phyloP scores from a whole-genome alignment of 2,888 invertebrate genomes.

The Spodoptera littoralis region DNA sequence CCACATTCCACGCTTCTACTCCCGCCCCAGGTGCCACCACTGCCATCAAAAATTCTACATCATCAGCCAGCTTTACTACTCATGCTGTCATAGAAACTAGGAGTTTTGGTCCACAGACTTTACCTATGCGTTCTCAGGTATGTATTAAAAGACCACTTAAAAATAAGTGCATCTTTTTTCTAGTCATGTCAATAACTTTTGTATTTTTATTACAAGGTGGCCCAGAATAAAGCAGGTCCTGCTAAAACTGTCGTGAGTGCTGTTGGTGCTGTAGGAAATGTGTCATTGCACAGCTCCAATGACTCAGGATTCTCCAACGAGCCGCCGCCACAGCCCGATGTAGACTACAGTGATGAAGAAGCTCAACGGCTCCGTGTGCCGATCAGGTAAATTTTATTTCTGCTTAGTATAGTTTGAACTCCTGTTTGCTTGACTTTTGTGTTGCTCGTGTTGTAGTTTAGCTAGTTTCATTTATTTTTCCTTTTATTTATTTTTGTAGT shows the following conservation, averaged over 20 bases:
- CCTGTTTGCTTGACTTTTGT: conserved; percentile 63
- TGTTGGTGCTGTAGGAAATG: conserved; percentile 90
- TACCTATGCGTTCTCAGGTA: conserved; percentile 86
- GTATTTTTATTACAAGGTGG: conserved; percentile 63
- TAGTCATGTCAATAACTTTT: neutral
- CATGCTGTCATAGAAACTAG: conserved; percentile 85
- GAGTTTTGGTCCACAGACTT: conserved; percentile 85
- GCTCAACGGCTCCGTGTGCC: conserved; percentile 90
- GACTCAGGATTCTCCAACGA: conserved; percentile 98
- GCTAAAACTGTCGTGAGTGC: conserved; percentile 84
- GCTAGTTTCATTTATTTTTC: conserved; percentile 66
- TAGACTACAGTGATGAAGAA: conserved; percentile 97
- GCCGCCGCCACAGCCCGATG: conserved; percentile 95
- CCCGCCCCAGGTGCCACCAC: conserved; percentile 74
- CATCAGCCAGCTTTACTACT: conserved; percentile 89
- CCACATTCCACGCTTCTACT: conserved; percentile 86
- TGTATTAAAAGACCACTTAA: neutral
- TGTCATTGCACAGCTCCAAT: conserved; percentile 96
- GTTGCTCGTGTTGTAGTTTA: conserved; percentile 65
- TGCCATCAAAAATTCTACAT: conserved; percentile 88
- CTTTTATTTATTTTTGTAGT: conserved; percentile 78
- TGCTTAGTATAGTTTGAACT: conserved; percentile 11
- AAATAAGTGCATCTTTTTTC: conserved; percentile 3
- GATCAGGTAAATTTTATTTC: conserved; percentile 86
- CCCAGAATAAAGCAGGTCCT: conserved; percentile 83